Evolutionary conservation across 2,797 vertebrate species (phyloP), one percentile per base, ranked within the genome.

Genomic region (Heteromormyrus szaboi): DNA sequence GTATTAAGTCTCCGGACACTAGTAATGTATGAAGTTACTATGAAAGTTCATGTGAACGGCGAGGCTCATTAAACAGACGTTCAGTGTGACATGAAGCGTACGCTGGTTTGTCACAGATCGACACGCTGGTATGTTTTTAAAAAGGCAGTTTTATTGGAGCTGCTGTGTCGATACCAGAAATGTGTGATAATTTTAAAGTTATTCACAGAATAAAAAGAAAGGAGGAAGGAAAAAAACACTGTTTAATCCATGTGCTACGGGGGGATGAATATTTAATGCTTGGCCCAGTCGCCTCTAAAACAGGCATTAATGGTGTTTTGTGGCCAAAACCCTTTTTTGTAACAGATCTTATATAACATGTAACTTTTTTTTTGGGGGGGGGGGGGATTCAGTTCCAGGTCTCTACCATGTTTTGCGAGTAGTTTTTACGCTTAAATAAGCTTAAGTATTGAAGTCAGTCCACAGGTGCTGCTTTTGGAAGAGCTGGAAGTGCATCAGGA

Each of bases 131-230:
- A 2, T 8, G 41, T 79, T 79, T 79, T 79, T 79, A 46, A 79
- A 79, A 89, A 88, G 85, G 41, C 91, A 88, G 89, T 92, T 93
- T 88, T 89, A 89, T 89, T 88, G 56, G 62, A 89, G 86, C 90
- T 86, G 88, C 88, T 86, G 90, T 92, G 88, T 88, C 90, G 84
- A 91, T 90, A 90, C 89, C 87, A 89, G 56, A 89, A 65, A 46
- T 81, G 87, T 91, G 79, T 88, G 29, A 72, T 37, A 1, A 72
- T 22, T 68, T 79, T 91, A 90, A 90, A 91, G 91, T 92, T 93
- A 94, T 93, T 94, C 91, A 94, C 87, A 91, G 90, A 94, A 93
- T 93, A 93, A 93, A 92, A 89, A 90, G 89, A 89, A 86, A 90
- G 8, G 1, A 86, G 88, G 68, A 22, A 88, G 89, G 89, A 90